Evolutionary conservation across 2,797 vertebrate genomes (phyloP).

Genomic region (Amblyraja radiata): DNA sequence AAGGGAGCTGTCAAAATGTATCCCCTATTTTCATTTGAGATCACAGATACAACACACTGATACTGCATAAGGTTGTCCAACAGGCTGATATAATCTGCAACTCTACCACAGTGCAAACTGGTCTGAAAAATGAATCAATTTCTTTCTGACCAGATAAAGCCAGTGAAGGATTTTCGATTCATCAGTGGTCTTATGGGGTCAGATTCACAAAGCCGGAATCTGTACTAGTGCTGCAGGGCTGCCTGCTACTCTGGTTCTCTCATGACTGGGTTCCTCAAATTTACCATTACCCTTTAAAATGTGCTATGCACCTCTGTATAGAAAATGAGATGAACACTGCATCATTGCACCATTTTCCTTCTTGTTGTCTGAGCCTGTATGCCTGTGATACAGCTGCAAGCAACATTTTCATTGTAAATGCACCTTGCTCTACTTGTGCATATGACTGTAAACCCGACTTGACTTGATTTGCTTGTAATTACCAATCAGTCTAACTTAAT

Average conservation of each 20-base stretch:
- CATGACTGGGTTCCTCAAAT: not conserved
- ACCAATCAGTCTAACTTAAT: too few relatives aligned
- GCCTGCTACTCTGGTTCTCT: not conserved
- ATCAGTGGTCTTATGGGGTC: not conserved
- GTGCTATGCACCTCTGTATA: not conserved
- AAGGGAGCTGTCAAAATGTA: too few relatives aligned
- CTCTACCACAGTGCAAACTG: not conserved
- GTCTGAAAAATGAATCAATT: not conserved
- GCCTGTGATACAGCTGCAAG: too few relatives aligned
- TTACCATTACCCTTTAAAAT: not conserved
- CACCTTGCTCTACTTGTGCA: too few relatives aligned
- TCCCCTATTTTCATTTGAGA: too few relatives aligned
- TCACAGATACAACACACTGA: not conserved
- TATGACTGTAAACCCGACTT: too few relatives aligned
- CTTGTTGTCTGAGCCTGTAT: too few relatives aligned
- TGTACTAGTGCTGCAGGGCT: not conserved
- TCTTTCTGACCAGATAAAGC: not conserved
- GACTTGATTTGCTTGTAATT: too few relatives aligned
- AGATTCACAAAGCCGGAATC: not conserved
- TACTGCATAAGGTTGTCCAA: not conserved
- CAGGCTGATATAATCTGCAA: not conserved
- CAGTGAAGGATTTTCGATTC: not conserved
- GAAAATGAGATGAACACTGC: not conserved
- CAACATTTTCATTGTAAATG: too few relatives aligned
- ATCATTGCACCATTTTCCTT: not conserved